Percentiles rank a stretch among this genome's conserved stretches.
Conservation (phyloP, 2,113 vertebrate genomes). For the Anarrhichthys ocellatus region DNA sequence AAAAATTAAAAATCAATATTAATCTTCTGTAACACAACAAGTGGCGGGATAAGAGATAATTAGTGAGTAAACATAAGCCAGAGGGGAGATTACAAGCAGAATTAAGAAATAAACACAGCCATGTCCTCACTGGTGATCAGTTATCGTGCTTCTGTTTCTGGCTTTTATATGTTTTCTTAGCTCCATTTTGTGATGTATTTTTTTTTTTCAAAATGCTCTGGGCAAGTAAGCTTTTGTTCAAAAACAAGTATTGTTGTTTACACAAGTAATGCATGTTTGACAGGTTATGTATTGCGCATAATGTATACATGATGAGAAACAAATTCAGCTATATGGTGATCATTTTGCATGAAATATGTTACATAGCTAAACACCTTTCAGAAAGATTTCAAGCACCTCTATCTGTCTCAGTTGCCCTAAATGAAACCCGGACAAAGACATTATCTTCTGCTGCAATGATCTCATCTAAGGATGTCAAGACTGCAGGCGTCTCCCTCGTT, state of each 20-base stretch:
- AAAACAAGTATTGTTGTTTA: neutral
- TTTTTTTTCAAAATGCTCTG: neutral
- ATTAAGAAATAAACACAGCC: neutral
- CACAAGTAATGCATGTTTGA: neutral
- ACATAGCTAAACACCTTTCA: neutral
- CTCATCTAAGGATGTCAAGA: neutral
- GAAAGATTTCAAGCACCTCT: neutral
- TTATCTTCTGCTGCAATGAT: slow-evolving; percentile 21
- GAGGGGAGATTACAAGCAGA: neutral
- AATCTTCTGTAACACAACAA: neutral
- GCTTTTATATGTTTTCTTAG: neutral
- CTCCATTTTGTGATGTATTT: neutral
- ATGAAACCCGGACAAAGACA: slow-evolving; percentile 12
- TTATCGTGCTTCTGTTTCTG: neutral
- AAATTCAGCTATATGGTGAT: neutral
- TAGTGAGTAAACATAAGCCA: neutral
- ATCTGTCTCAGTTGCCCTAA: slow-evolving; percentile 11
- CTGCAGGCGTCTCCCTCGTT: too few relatives aligned
- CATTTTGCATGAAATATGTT: neutral
- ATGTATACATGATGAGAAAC: neutral
- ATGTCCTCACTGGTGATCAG: neutral
- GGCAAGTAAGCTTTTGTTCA: neutral
- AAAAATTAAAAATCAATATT: neutral
- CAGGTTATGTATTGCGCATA: neutral
- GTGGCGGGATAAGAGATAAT: neutral